phyloP scores from a whole-genome alignment of 2,113 vertebrate species.

The Glaucomys volans region DNA sequence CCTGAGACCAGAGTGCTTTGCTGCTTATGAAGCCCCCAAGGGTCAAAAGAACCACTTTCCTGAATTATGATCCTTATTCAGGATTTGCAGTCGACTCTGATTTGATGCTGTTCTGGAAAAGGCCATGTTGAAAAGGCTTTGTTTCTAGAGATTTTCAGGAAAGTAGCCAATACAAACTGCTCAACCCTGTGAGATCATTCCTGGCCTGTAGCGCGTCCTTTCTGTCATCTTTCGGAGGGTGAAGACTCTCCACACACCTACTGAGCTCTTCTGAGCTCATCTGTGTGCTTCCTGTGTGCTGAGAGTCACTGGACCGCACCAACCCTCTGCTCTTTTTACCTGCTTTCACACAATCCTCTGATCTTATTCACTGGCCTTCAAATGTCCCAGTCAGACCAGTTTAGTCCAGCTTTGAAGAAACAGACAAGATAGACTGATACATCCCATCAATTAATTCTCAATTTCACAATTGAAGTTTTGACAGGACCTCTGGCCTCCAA shows the following conservation, averaged over 20 bases:
- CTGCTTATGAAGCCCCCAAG: not conserved
- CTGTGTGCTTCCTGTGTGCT: fast-evolving
- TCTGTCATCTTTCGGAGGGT: constrained; percentile 24
- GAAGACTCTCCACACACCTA: not conserved
- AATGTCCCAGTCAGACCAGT: constrained; percentile 60
- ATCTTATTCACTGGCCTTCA: not conserved
- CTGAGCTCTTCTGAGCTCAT: not conserved
- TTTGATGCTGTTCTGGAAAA: constrained; percentile 55
- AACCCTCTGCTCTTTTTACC: not conserved
- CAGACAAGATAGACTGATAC: constrained; percentile 14
- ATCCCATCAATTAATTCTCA: constrained; percentile 41
- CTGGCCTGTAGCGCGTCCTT: constrained; percentile 13
- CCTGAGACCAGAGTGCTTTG: not conserved
- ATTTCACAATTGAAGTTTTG: constrained; percentile 39
- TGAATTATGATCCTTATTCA: not conserved
- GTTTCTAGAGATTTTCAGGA: constrained; percentile 73
- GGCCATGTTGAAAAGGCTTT: constrained; percentile 45
- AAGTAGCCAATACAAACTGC: constrained; percentile 52
- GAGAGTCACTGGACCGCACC: not conserved
- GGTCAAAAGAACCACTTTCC: not conserved
- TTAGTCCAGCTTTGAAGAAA: constrained; percentile 39
- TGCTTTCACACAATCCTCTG: not conserved
- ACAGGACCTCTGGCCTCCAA: constrained; percentile 1
- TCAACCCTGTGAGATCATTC: constrained; percentile 48
- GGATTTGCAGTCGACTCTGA: not conserved